These are phyloP conservation scores for Pollimyrus isidori DNA, from an alignment of 2,113 vertebrate genomes.

Conservation along the genomic window DNA sequence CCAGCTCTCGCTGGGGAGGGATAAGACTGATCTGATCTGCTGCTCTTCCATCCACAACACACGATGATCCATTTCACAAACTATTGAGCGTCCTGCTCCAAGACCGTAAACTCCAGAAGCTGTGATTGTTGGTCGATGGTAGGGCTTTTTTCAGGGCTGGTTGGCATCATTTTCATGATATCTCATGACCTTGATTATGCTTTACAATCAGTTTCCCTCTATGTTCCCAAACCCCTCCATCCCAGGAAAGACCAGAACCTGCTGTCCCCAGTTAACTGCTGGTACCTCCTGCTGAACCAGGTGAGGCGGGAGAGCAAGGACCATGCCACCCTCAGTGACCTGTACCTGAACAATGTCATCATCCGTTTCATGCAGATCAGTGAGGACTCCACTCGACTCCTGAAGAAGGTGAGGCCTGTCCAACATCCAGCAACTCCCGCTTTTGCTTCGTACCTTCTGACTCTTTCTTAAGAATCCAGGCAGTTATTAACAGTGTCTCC, in stretches of 20 bases:
- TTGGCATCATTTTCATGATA: background rate
- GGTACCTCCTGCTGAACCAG: constrained; percentile 96
- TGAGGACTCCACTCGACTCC: constrained; percentile 94
- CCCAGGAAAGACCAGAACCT: constrained; percentile 94
- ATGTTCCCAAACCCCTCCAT: background rate
- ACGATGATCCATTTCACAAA: background rate
- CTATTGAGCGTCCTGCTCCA: background rate
- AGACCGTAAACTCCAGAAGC: background rate
- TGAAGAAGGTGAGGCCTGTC: constrained; percentile 81
- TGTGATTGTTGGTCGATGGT: background rate
- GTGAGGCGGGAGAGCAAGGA: constrained; percentile 96
- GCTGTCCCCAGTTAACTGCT: constrained; percentile 94
- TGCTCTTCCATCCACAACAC: background rate
- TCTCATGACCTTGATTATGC: background rate
- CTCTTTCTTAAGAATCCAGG: background rate
- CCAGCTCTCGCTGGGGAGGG: background rate
- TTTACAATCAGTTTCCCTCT: background rate
- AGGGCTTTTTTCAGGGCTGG: background rate
- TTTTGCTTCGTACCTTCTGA: background rate
- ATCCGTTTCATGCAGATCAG: constrained; percentile 94
- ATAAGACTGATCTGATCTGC: background rate
- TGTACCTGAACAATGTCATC: constrained; percentile 98
- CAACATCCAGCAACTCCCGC: background rate
- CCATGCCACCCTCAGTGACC: constrained; percentile 90
- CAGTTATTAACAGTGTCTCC: background rate